Evolutionary conservation across 2,113 vertebrate species (phyloP), one percentile per base, ranked within the genome.

Genomic region (Saimiri boliviensis): DNA sequence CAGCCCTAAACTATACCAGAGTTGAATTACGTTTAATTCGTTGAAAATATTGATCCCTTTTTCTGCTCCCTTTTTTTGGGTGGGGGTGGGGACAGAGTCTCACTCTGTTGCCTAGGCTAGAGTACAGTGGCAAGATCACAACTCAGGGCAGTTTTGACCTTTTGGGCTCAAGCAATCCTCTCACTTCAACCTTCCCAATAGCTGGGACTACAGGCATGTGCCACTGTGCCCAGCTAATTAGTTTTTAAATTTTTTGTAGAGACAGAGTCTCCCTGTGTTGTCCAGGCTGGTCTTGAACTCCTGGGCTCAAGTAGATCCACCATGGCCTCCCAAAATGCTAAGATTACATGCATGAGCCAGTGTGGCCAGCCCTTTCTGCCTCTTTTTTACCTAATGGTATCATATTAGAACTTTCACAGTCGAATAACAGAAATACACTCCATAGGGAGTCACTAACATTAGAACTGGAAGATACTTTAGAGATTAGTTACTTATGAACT

Each of bases 1-100:
- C 95, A 98, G 94, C 93, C 94, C 97, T 98, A 58, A 97, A 97
- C 97, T 98, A 94, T 98, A 94, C 79, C 10, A 77, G 80, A 89
- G 23, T 54, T 94, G 52, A 82, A 87, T 71, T 94, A 42, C 76
- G 12, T 77, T 68, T 92, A 91, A 58, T 81, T 92, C 8, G 71
- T 85, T 91, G 66, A 74, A 92, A 70, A 60, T 25, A 89, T 45
- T 82, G 40, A 77, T 82, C 10, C 6, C 32, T 77, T 82, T 63
- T 93, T 88, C 17, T 93, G 23, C 14, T 54, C 73, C 54, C 25
- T 82, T 54, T 91, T 49, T 35, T 52, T 27, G 27, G 27, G 60
- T 27, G 12, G 12, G 27, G 27, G 12, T 63, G 27, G 60, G 60
- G 60, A 63, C 12, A 30, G 60, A 27, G 5, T 63, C 27, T 63